Base-by-base conservation (phyloP, 2,797 vertebrate species). In the Streptopelia turtur region DNA sequence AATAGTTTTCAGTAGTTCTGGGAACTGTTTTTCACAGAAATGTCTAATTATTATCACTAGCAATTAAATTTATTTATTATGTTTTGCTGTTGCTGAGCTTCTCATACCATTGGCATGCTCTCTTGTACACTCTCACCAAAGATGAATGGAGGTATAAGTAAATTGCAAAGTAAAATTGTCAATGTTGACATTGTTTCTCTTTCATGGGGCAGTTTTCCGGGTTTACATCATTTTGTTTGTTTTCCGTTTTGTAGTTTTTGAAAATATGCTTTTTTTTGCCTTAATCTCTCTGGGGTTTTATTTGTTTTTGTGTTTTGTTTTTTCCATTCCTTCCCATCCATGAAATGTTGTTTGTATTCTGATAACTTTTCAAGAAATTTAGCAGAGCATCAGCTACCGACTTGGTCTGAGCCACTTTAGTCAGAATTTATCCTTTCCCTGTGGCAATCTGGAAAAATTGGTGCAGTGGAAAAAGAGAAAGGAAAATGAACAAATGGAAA, bases 21-120 rank as follows among this genome's bases (percentile, higher is more conserved):
- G 93, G 94, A 94, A 97, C 87, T 96, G 83, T 87, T 97, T 94
- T 90, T 90, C 91, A 85, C 86, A 83, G 81, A 94, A 95, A 87
- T 52, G 83, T 87, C 96, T 95, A 89, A 93, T 96, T 96, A 96
- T 96, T 96, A 92, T 93, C 53, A 89, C 64, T 85, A 65, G 81
- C 83, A 95, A 90, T 96, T 84, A 92, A 94, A 95, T 87, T 93
- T 91, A 94, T 95, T 96, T 94, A 90, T 94, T 94, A 35, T 89
- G 83, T 65, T 93, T 92, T 95, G 78, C 81, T 74, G n/a, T 82
- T 77, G 74, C 90, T 77, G 83, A 90, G 33, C 9, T 90, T 92
- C 84, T 87, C 91, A 57, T 83, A 52, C 60, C 64, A 94, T 63
- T 92, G 93, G 82, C 53, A 1, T 61, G 24, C 35, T 90, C 47